Evolutionary conservation across 2,888 invertebrate genomes (phyloP).

Genomic region (Argynnis bischoffii): DNA sequence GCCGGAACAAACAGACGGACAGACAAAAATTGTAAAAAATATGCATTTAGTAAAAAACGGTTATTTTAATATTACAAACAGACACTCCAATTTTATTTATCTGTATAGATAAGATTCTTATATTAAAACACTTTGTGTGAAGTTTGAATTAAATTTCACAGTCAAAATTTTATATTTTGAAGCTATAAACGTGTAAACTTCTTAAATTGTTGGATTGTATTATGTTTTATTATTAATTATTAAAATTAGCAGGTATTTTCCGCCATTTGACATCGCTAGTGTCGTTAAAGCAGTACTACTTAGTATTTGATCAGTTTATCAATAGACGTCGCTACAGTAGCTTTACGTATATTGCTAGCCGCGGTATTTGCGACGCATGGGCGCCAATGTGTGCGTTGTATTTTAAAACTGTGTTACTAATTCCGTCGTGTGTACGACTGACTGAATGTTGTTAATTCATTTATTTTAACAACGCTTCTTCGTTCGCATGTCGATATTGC

Average conservation of each 20-base stretch:
- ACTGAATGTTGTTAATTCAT: constrained; percentile 43
- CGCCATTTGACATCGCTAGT: constrained; percentile 19
- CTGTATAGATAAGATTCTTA: too few species aligned
- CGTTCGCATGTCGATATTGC: constrained; percentile 38
- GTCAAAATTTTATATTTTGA: background rate
- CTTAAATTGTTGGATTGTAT: background rate
- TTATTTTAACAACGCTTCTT: constrained; percentile 45
- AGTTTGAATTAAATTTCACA: too few species aligned
- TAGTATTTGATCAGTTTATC: constrained; percentile 29
- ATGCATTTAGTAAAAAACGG: too few species aligned
- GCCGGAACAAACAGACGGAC: too few species aligned
- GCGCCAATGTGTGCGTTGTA: constrained; percentile 59
- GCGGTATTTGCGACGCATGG: constrained; percentile 28
- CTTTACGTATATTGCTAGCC: constrained; percentile 20
- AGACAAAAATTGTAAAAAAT: too few species aligned
- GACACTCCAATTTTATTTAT: too few species aligned
- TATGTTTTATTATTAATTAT: background rate
- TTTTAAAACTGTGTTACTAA: constrained; percentile 48
- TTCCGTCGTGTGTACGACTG: constrained; percentile 34
- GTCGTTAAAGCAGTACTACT: constrained; percentile 57
- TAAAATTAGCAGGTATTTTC: constrained; percentile 21
- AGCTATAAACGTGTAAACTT: background rate
- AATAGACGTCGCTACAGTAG: constrained; percentile 53
- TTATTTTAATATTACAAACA: too few species aligned
- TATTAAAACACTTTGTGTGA: too few species aligned